A percentile compares a stretch with the other conserved stretches of the same genome.
These are phyloP conservation scores for Drosophila basisetae DNA, from an alignment of 2,888 invertebrate genomes.

Conservation along the genomic window DNA sequence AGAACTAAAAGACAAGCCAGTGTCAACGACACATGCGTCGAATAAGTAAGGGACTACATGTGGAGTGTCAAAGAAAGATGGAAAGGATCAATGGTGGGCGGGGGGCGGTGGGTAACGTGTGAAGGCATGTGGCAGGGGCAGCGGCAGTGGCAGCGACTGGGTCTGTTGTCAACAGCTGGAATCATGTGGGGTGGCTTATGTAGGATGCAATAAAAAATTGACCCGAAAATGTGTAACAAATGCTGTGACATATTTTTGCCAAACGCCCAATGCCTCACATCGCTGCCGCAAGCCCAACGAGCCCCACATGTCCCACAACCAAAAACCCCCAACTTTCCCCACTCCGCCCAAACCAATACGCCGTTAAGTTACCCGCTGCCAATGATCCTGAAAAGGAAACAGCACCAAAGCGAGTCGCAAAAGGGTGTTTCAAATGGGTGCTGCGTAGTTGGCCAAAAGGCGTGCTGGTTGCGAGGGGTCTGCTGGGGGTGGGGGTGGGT, in stretches of 20 bases:
- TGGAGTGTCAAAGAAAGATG: constrained; percentile 69
- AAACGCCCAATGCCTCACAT: constrained; percentile 35
- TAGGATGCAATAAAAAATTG: constrained; percentile 75
- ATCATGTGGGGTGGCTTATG: constrained; percentile 58
- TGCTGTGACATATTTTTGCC: constrained; percentile 79
- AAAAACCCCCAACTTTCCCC: not conserved
- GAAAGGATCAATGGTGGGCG: not conserved
- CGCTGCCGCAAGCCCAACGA: not conserved
- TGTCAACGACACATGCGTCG: constrained; percentile 68
- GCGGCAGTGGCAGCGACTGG: not conserved
- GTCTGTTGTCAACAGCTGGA: constrained; percentile 61
- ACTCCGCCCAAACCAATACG: constrained; percentile 15
- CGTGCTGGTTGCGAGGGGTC: not conserved
- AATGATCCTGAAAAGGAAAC: constrained; percentile 77
- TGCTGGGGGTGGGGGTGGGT: not conserved
- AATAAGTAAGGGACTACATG: not conserved
- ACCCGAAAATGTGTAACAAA: constrained; percentile 81
- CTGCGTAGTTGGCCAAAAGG: constrained; percentile 10
- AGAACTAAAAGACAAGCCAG: constrained; percentile 67
- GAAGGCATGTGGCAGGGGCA: not conserved
- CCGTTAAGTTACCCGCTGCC: constrained; percentile 62
- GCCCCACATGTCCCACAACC: not conserved
- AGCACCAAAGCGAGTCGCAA: constrained; percentile 57
- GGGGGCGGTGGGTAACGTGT: not conserved
- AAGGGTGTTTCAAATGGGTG: constrained; percentile 61